These are phyloP conservation scores for Limnephilus marmoratus DNA, from an alignment of 2,888 invertebrate species.

Conservation along the genomic window DNA sequence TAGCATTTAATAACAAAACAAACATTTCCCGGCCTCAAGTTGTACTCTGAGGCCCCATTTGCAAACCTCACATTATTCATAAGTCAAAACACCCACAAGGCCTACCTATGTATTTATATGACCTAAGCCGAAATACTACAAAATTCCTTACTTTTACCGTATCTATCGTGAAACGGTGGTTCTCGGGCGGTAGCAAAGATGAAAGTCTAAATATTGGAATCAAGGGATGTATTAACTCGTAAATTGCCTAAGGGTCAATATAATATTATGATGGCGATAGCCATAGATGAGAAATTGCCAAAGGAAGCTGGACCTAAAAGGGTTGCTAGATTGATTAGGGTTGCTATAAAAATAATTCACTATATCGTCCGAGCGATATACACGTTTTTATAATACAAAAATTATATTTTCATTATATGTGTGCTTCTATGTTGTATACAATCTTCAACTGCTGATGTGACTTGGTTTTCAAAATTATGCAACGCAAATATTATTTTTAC, in stretches of 20 bases:
- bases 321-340: neutral
- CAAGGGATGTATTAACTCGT: conserved; percentile 32
- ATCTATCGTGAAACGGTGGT: neutral
- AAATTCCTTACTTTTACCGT: neutral
- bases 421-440: neutral
- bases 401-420: neutral
- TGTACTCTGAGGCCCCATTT: neutral
- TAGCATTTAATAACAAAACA: neutral
- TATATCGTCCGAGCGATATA: neutral
- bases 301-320: neutral
- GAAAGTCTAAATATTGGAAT: neutral
- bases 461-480: neutral
- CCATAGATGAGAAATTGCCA: neutral
- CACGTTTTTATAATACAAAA: neutral
- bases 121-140: neutral
- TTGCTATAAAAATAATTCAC: neutral
- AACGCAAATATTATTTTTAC: neutral
- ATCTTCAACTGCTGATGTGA: neutral
- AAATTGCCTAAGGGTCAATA: conserved; percentile 6
- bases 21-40: neutral
- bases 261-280: neutral
- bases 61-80: neutral
- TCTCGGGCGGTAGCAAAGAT: neutral
- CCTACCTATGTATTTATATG: neutral
- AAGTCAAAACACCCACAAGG: neutral